Evolutionary conservation across 2,888 invertebrate species (phyloP).

Genomic region (Ichneumon xanthorius): DNA sequence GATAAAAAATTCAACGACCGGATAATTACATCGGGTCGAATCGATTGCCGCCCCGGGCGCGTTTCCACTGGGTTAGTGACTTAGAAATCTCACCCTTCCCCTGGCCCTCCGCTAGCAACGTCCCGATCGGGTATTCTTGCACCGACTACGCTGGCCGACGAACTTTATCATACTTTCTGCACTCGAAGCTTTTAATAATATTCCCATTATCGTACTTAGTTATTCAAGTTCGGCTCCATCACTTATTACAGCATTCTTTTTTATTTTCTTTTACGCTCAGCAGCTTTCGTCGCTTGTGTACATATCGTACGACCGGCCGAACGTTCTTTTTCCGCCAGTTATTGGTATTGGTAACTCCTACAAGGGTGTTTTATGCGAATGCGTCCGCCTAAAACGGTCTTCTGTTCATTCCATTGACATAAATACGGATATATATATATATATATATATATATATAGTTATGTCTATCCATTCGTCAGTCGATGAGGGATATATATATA

Average conservation of each 20-base stretch:
- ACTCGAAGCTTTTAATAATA: constrained; percentile 9
- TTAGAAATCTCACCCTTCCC: constrained; percentile 68
- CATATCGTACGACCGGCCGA: constrained; percentile 11
- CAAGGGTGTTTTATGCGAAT: constrained; percentile 28
- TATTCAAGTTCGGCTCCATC: background rate
- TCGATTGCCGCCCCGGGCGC: constrained; percentile 84
- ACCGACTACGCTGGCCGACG: background rate
- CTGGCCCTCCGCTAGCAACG: constrained; percentile 6
- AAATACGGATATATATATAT: constrained; percentile 55
- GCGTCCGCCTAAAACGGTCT: constrained; percentile 31
- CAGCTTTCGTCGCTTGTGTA: background rate
- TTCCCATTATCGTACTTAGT: background rate
- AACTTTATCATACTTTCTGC: background rate
- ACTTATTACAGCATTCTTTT: background rate
- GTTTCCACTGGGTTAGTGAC: constrained; percentile 78
- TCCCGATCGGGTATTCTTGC: constrained; percentile 27
- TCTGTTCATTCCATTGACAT: constrained; percentile 31
- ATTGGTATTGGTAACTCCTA: constrained; percentile 39
- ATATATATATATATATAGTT: constrained; percentile 56
- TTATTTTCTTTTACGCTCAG: background rate
- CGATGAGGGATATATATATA: constrained; percentile 36
- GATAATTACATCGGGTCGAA: constrained; percentile 87
- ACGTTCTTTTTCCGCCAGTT: constrained; percentile 49
- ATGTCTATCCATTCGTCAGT: constrained; percentile 51
- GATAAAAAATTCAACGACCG: constrained; percentile 88